Percentiles rank a stretch among this genome's conserved stretches.
Conservation (phyloP, 1,140 invertebrate genomes). For the Sesamia nonagrioides region DNA sequence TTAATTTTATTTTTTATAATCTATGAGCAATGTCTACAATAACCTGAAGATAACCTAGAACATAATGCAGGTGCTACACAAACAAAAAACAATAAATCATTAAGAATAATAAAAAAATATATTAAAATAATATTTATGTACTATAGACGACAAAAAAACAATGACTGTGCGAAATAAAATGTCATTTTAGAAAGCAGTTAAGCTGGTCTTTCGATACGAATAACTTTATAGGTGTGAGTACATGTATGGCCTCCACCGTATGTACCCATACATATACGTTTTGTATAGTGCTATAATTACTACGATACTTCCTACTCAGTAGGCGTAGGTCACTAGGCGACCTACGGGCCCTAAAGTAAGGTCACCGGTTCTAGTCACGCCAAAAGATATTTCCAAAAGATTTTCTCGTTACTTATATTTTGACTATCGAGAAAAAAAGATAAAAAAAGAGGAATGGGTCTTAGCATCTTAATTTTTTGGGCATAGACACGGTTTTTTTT, state of each 20-base stretch:
- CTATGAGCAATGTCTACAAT: too few relatives aligned
- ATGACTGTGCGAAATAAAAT: neutral
- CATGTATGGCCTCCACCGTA: conserved; percentile 8
- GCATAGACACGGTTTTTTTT: too few relatives aligned
- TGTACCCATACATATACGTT: neutral
- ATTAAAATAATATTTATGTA: neutral
- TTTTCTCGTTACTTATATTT: neutral
- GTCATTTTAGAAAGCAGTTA: conserved; percentile 42
- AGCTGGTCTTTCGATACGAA: conserved; percentile 31
- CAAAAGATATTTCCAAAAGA: conserved; percentile 27
- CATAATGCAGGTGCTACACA: too few relatives aligned
- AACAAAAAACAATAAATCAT: neutral
- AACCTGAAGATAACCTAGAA: too few relatives aligned
- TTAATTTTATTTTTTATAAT: too few relatives aligned
- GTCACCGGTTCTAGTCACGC: conserved; percentile 29
- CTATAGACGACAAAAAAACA: neutral
- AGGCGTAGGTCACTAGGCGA: conserved; percentile 32
- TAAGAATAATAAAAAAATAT: neutral
- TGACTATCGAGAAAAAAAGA: too few relatives aligned
- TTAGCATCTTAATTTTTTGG: too few relatives aligned
- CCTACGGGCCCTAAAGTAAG: conserved; percentile 52
- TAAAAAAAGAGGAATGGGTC: too few relatives aligned
- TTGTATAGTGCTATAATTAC: conserved; percentile 48
- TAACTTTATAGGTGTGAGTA: neutral
- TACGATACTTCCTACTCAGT: conserved; percentile 43